Evolutionary conservation across 2,797 vertebrate genomes (phyloP), one percentile per base, ranked within the genome.

Genomic region (Alosa sapidissima): DNA sequence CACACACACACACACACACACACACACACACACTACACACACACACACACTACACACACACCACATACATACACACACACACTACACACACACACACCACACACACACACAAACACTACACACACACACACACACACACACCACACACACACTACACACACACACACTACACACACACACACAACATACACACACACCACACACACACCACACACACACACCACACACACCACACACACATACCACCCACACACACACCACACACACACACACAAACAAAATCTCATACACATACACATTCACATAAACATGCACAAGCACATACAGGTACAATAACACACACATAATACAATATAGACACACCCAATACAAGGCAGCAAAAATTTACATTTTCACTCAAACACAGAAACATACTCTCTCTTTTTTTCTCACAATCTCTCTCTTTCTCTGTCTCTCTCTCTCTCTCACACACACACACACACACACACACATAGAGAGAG

Each of bases 201-300:
- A 62, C 55, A 58, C 55, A 58, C 58, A n/a, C n/a, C n/a, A n/a
- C n/a, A n/a, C n/a, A n/a, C n/a, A n/a, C n/a, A n/a, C n/a, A n/a
- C n/a, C n/a, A n/a, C 41, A 3, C 41, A 41, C 41, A 41, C 41
- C 41, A 41, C 41, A 41, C 41, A 41, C 41, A 41, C 41, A 41
- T 3, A 41, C 65, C 41, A 21, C 83, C 54, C 45, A 78, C 41
- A 14, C 52, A 65, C 24, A 62, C 13, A 24, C 52, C 28, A 89
- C 84, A 84, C 82, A 58, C 84, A 87, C 85, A 81, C 49, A 86
- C 81, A 81, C 68, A 81, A 24, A 36, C 54, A 81, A 58, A 78
- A 48, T 81, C 60, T 28, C 55, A 60, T 81, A 60, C 85, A 36
- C 85, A 83, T 60, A 83, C 84, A 83, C 24, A 86, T 28, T 10